Evolutionary conservation across 1,140 invertebrate genomes (phyloP).

Genomic region (Venturia canescens): DNA sequence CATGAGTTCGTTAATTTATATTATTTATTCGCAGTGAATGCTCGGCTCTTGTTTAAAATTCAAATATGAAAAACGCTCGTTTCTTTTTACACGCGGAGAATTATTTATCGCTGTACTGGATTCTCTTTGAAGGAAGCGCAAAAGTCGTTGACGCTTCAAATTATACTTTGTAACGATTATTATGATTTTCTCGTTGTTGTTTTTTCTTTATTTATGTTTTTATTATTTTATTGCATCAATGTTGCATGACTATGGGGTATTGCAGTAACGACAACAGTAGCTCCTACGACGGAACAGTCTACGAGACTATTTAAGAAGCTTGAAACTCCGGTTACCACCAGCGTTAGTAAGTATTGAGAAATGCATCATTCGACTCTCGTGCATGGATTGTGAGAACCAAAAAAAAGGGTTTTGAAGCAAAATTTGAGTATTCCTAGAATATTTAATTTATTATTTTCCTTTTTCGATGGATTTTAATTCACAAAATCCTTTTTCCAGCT

Average conservation of each 20-base stretch:
- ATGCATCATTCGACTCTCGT: not conserved
- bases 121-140: not conserved
- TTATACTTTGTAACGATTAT: constrained; percentile 51
- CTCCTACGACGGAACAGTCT: constrained; percentile 68
- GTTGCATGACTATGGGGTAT: constrained; percentile 76
- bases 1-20: too few species aligned
- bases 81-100: too few species aligned
- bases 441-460: too few species aligned
- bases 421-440: not conserved
- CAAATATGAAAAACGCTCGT: too few species aligned
- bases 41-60: too few species aligned
- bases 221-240: constrained; percentile 70
- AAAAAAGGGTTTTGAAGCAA: not conserved
- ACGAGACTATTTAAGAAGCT: constrained; percentile 70
- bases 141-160: not conserved
- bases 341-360: constrained; percentile 68
- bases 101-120: not conserved
- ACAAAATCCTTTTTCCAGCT: too few species aligned
- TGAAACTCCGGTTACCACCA: constrained; percentile 64
- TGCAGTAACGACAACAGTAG: constrained; percentile 75
- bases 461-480: too few species aligned
- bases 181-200: constrained; percentile 46
- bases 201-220: constrained; percentile 50
- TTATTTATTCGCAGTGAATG: too few species aligned
- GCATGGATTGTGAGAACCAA: too few species aligned